Base-by-base conservation (phyloP, 2,797 vertebrate genomes). In the Balearica regulorum region DNA sequence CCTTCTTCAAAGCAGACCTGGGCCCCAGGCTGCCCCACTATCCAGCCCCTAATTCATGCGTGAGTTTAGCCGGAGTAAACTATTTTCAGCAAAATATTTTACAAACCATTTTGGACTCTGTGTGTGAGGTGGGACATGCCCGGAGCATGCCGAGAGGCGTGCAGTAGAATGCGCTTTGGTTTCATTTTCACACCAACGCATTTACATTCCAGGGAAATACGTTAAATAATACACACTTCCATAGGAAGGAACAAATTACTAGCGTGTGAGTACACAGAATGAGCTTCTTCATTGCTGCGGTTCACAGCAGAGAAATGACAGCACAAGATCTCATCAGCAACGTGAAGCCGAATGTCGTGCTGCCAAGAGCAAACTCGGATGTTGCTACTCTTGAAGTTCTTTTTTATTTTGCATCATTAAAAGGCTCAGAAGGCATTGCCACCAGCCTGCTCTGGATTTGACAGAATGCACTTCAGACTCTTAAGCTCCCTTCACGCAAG, bases 261-360 rank as follows among this genome's bases (percentile, higher is more conserved):
- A 5, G 24, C 24, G 10, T 5, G 26, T 33, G 93, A 80, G 73
- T 3, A 39, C 4, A 5, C 24, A 79, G 77, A 31, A 31, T 0
- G 41, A 92, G 89, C 73, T 84, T 6, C 70, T 84, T 65, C 6
- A 57, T 35, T 11, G 44, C 85, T 78, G 71, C 61, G 37, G 60
- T 1, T 69, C 57, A 14, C 62, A 60, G 64, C 46, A 43, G 51
- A 75, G 83, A 41, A 57, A 31, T 6, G 26, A 37, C 72, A 75
- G 85, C 87, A 37, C n/a, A 33, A 33, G 78, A 46, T 33, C 90
- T 43, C 82, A 44, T 13, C 70, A 62, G 91, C 82, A 46, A 12
- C 1, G 0, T 5, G 39, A 62, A 64, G 58, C 17, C 10, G 0
- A 69, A 83, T 0, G 1, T 10, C 44, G 51, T 15, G 61, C 61